Evolutionary conservation across 2,797 vertebrate genomes (phyloP).

Genomic region (Syngnathus rostellatus): DNA sequence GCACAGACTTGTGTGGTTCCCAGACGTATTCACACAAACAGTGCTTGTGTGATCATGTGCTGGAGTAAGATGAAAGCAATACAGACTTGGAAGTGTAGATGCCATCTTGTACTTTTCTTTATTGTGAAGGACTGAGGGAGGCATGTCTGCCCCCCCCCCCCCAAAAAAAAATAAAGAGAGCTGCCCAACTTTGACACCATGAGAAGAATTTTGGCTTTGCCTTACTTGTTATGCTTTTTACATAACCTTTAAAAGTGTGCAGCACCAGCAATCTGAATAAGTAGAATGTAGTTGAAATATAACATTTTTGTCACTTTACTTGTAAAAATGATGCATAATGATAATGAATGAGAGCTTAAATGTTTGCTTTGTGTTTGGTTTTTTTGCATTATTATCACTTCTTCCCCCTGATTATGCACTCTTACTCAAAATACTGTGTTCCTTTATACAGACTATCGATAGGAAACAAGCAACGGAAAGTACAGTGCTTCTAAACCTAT

Average conservation of each 20-base stretch:
- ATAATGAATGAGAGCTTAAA: not conserved
- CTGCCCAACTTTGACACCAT: conserved; percentile 31
- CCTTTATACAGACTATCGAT: conserved; percentile 36
- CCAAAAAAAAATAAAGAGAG: conserved; percentile 20
- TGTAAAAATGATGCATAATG: conserved; percentile 32
- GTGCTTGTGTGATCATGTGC: conserved; percentile 13
- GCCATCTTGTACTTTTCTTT: conserved; percentile 34
- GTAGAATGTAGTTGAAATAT: conserved; percentile 64
- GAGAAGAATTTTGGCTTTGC: conserved; percentile 64
- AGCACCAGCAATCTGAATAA: conserved; percentile 70
- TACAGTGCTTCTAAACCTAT: conserved; percentile 24
- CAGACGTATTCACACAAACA: conserved; percentile 32
- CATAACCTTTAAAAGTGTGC: conserved; percentile 52
- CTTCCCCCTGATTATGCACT: conserved; percentile 13
- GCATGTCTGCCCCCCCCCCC: conserved; percentile 12
- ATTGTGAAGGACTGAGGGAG: conserved; percentile 10
- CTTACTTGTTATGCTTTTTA: conserved; percentile 67
- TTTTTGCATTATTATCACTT: not conserved
- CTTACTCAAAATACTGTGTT: conserved; percentile 23
- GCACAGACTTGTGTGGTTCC: conserved; percentile 14
- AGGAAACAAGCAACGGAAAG: conserved; percentile 17
- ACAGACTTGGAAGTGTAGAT: conserved; percentile 33
- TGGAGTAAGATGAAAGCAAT: conserved; percentile 50
- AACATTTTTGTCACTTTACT: conserved; percentile 57
- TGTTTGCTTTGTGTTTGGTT: not conserved